Conservation (phyloP, 2,797 vertebrate genomes). For the Eremophila alpestris region DNA sequence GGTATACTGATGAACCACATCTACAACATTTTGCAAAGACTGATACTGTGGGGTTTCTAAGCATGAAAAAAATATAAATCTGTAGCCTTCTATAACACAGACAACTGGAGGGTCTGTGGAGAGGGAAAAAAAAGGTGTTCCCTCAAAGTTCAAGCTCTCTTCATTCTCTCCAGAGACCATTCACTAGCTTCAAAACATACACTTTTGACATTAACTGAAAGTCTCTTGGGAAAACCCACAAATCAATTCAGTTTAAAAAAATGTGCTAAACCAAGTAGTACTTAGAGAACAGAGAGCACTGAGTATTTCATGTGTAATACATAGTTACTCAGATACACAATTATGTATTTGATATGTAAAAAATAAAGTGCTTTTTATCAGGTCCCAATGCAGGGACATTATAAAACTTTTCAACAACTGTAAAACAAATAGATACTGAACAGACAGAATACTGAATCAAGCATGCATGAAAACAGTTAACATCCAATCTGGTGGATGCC, state of each 20-base stretch:
- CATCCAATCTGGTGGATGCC: slow-evolving; percentile 75
- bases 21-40: slow-evolving; percentile 74
- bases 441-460: slow-evolving; percentile 77
- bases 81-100: slow-evolving; percentile 57
- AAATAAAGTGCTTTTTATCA: slow-evolving; percentile 97
- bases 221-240: neutral
- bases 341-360: slow-evolving; percentile 90
- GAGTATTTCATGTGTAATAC: slow-evolving; percentile 34
- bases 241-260: neutral
- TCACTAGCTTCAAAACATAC: slow-evolving; percentile 48
- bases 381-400: slow-evolving; percentile 84
- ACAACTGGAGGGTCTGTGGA: slow-evolving; percentile 54
- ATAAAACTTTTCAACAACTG: slow-evolving; percentile 79
- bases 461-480: slow-evolving; percentile 79
- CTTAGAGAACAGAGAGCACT: neutral
- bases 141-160: slow-evolving; percentile 53
- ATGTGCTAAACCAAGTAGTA: neutral
- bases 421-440: slow-evolving; percentile 75
- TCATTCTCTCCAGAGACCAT: slow-evolving; percentile 23
- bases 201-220: slow-evolving; percentile 36
- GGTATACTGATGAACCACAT: slow-evolving; percentile 81
- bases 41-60: slow-evolving; percentile 45
- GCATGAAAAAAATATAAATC: neutral
- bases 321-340: slow-evolving; percentile 70
- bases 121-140: slow-evolving; percentile 67